These are phyloP conservation scores for Rousettus madagascariensis DNA, from an alignment of 2,797 vertebrate species.

Conservation along the genomic window DNA sequence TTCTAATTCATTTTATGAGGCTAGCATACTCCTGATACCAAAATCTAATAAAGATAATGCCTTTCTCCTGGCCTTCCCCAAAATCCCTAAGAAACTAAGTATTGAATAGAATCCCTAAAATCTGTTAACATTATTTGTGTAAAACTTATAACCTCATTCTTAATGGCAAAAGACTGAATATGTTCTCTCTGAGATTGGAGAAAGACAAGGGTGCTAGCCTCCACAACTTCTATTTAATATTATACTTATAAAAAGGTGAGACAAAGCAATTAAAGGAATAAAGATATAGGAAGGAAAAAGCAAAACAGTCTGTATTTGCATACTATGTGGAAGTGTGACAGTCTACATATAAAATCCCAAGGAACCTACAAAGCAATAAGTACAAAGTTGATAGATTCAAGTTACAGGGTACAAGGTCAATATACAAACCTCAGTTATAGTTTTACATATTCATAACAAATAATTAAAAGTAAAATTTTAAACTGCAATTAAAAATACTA, in stretches of 20 bases:
- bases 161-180: neutral
- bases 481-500: neutral
- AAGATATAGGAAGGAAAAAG: neutral
- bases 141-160: neutral
- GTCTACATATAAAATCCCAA: neutral
- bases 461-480: constrained; percentile 8
- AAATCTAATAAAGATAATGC: neutral
- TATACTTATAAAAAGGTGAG: neutral
- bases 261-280: neutral
- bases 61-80: neutral
- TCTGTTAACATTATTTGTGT: neutral
- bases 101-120: neutral
- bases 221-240: neutral
- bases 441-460: constrained; percentile 20
- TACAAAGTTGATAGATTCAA: neutral
- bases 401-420: neutral
- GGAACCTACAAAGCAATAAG: neutral
- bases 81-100: neutral
- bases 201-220: neutral
- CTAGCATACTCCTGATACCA: neutral
- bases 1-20: neutral
- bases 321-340: neutral
- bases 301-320: neutral
- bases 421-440: neutral
- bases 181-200: neutral